These are phyloP conservation scores for Julus scanicus DNA, from an alignment of 2,888 invertebrate genomes.

Conservation along the genomic window DNA sequence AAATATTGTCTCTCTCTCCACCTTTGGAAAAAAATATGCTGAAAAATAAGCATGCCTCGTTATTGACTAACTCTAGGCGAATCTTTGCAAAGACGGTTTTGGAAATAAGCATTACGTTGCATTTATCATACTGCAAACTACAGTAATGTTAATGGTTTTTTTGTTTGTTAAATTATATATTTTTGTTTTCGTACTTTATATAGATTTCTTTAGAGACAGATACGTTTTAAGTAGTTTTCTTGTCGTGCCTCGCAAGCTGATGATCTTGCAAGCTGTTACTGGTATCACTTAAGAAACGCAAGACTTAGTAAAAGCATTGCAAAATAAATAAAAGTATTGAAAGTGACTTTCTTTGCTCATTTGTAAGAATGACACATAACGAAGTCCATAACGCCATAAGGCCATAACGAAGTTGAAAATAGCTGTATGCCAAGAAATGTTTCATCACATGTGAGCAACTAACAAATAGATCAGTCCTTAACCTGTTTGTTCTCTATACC, in stretches of 20 bases:
- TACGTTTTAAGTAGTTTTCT: not conserved
- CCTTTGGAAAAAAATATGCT: not conserved
- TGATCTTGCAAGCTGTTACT: conserved; percentile 14
- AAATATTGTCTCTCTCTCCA: not conserved
- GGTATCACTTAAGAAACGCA: not conserved
- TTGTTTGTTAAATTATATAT: not conserved
- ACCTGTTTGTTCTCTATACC: not conserved
- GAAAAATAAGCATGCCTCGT: not conserved
- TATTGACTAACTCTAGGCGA: not conserved
- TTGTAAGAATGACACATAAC: not conserved
- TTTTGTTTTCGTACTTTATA: not conserved
- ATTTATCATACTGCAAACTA: not conserved
- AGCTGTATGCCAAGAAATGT: no score
- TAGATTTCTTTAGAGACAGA: not conserved
- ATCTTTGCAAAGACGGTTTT: not conserved
- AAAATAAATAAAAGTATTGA: not conserved
- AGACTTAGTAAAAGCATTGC: not conserved
- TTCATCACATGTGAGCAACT: no score
- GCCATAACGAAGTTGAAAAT: no score
- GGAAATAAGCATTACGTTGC: not conserved
- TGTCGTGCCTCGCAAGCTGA: conserved; percentile 8
- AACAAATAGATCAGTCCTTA: no score
- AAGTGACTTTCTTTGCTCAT: not conserved
- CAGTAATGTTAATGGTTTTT: not conserved
- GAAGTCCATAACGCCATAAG: no score